A percentile compares a stretch with the other conserved stretches of the same genome.
Conservation (phyloP, 2,113 vertebrate species). For the Copsychus sechellarum region DNA sequence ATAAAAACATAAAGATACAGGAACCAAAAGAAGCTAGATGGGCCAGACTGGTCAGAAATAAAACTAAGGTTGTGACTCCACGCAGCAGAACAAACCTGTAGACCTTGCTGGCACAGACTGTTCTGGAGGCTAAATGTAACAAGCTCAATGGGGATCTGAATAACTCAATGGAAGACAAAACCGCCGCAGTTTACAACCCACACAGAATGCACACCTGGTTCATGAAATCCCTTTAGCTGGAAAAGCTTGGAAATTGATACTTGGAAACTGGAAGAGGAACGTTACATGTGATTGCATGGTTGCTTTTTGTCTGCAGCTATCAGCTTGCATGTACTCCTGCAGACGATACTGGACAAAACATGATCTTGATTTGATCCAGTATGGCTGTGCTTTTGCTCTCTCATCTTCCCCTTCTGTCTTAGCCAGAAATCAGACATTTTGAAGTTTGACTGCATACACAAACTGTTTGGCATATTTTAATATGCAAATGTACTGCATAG, state of each 20-base stretch:
- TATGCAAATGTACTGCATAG: background rate
- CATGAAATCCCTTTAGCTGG: background rate
- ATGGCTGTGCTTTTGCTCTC: background rate
- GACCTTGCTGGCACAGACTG: background rate
- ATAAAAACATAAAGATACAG: background rate
- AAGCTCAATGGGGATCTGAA: accelerated
- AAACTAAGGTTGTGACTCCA: background rate
- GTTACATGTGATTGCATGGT: background rate
- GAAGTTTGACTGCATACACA: background rate
- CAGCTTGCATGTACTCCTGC: background rate
- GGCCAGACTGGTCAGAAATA: background rate
- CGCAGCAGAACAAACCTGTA: background rate
- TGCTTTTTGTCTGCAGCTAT: background rate
- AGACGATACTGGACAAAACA: background rate
- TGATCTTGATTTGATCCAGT: background rate
- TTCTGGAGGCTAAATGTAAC: background rate
- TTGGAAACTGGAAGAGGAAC: background rate
- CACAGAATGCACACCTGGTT: background rate
- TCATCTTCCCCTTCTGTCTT: background rate
- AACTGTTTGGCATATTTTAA: background rate
- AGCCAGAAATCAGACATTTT: background rate
- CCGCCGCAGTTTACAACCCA: background rate
- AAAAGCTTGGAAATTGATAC: background rate
- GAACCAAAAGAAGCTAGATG: background rate
- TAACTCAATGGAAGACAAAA: background rate